A percentile compares a stretch with the other conserved stretches of the same genome.
Conservation (phyloP, 1,140 invertebrate genomes). For the Aphelenchoides besseyi region DNA sequence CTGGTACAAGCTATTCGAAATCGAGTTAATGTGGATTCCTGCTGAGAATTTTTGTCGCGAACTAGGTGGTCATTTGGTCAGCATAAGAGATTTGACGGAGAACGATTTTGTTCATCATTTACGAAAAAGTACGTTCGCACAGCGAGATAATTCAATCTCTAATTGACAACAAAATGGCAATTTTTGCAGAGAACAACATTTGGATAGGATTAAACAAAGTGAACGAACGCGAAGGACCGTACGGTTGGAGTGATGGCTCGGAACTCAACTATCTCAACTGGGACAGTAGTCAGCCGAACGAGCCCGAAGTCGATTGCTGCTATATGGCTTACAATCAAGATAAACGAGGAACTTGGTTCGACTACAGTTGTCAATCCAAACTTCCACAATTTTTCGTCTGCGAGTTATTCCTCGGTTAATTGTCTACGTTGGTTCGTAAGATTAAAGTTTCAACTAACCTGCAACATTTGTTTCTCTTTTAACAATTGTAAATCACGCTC, state of each 20-base stretch:
- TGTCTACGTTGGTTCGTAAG: background rate
- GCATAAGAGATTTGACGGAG: conserved; percentile 49
- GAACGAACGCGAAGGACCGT: conserved; percentile 31
- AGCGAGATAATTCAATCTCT: background rate
- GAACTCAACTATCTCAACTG: conserved; percentile 51
- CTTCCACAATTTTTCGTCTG: conserved; percentile 60
- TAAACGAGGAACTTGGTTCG: conserved; percentile 55
- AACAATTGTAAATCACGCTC: conserved; percentile 59
- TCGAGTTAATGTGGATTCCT: conserved; percentile 56
- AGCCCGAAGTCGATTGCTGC: conserved; percentile 54
- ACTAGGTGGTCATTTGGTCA: conserved; percentile 52
- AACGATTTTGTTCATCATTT: conserved; percentile 54
- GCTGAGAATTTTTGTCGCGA: conserved; percentile 59
- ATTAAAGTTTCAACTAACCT: conserved; percentile 42
- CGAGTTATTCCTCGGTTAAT: conserved; percentile 34
- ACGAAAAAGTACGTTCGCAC: conserved; percentile 48
- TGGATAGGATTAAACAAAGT: conserved; percentile 60
- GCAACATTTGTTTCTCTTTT: conserved; percentile 51
- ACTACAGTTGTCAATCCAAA: conserved; percentile 49
- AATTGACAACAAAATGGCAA: background rate
- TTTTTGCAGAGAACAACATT: conserved; percentile 55
- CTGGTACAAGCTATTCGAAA: conserved; percentile 56
- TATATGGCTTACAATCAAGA: conserved; percentile 61
- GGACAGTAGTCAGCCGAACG: conserved; percentile 57
- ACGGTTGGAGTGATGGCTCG: conserved; percentile 51